Conservation (phyloP, 2,797 vertebrate species). For the Pteronotus mesoamericanus region DNA sequence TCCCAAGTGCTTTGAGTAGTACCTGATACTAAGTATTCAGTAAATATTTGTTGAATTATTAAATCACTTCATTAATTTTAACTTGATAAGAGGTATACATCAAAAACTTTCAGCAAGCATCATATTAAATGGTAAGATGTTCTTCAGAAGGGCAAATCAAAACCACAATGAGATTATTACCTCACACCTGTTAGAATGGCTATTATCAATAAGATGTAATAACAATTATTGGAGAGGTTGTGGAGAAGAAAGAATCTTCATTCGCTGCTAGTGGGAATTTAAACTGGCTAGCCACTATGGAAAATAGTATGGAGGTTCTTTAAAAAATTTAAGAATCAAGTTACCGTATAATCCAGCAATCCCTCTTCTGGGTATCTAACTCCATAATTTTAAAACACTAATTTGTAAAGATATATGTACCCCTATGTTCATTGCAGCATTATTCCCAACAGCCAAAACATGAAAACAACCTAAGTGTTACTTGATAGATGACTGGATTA, state of each 20-base stretch:
- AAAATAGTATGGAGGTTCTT: background rate
- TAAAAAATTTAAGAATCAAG: background rate
- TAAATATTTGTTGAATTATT: background rate
- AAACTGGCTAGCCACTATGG: background rate
- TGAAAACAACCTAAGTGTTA: background rate
- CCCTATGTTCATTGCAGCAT: background rate
- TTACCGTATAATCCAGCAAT: background rate
- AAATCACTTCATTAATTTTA: background rate
- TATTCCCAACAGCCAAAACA: background rate
- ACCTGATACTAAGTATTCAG: background rate
- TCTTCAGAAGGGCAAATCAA: background rate
- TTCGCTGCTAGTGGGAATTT: background rate
- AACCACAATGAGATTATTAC: background rate
- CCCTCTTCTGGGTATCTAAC: background rate
- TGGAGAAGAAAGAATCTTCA: background rate
- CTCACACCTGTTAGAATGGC: background rate
- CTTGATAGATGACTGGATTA: background rate
- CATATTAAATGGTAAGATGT: background rate
- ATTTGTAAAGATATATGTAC: background rate
- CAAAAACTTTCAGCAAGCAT: background rate
- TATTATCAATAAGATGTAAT: background rate
- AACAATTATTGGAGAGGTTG: background rate
- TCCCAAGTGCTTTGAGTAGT: background rate
- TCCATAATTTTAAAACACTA: background rate
- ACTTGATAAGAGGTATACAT: background rate